Evolutionary conservation across 2,797 vertebrate species (phyloP).

Genomic region (Sebastes melanostomus): DNA sequence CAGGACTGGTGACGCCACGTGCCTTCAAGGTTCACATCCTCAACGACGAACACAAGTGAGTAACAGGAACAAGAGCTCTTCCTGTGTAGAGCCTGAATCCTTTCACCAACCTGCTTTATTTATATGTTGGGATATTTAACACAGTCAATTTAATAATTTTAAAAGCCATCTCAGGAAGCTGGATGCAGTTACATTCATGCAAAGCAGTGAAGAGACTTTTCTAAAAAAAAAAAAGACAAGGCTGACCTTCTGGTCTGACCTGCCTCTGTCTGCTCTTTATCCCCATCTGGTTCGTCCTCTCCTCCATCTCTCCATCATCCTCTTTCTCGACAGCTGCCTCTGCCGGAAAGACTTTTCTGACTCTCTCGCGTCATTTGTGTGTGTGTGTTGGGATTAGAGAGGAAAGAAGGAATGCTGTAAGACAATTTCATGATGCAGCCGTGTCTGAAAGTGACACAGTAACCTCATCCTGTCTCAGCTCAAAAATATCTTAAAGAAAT

Average conservation of each 20-base stretch:
- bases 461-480: conserved; percentile 8
- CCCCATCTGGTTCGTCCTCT: conserved; percentile 8
- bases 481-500: not conserved
- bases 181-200: not conserved
- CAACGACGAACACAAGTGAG: conserved; percentile 97
- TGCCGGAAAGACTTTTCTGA: conserved; percentile 9
- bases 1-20: conserved; percentile 85
- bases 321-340: conserved; percentile 31
- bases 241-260: conserved; percentile 9
- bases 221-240: not conserved
- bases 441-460: conserved; percentile 13
- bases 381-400: not conserved
- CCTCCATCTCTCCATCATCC: not conserved
- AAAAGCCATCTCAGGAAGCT: not conserved
- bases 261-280: conserved; percentile 8
- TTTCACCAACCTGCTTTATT: not conserved
- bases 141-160: not conserved
- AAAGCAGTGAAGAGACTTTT: not conserved
- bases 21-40: conserved; percentile 95
- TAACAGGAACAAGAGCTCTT: not conserved
- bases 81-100: not conserved
- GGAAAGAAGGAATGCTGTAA: conserved; percentile 8
- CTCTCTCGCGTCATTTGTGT: not conserved
- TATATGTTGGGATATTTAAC: not conserved
- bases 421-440: not conserved